A percentile compares a stretch with the other conserved stretches of the same genome.
phyloP scores from a whole-genome alignment of 2,888 invertebrate species.

The Xanthia togata region DNA sequence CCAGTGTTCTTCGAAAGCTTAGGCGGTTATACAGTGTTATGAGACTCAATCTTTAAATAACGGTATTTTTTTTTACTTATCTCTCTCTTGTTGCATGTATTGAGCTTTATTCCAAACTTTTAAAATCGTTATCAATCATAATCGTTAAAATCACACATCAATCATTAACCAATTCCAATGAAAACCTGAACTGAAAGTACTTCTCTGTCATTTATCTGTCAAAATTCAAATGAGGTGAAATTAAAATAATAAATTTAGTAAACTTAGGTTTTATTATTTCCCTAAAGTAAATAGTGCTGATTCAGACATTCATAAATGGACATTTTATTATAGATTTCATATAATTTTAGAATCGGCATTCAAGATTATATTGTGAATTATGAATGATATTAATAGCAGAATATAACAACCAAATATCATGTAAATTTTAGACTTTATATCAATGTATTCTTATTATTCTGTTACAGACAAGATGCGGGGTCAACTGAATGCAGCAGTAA shows the following conservation, averaged over 20 bases:
- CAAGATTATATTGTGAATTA: background rate
- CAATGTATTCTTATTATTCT: slow-evolving; percentile 43
- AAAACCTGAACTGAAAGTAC: slow-evolving; percentile 5
- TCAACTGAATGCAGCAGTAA: slow-evolving; percentile 65
- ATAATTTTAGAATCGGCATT: background rate
- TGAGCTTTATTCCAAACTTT: background rate
- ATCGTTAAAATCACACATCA: background rate
- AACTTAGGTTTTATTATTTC: background rate
- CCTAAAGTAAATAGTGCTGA: background rate
- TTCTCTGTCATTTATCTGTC: background rate
- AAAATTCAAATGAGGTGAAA: background rate
- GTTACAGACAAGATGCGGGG: slow-evolving; percentile 81
- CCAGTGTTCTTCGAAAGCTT: slow-evolving; percentile 1
- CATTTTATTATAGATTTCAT: background rate
- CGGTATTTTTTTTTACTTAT: background rate
- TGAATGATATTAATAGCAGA: background rate
- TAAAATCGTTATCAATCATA: background rate
- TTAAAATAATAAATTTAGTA: background rate
- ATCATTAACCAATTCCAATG: background rate
- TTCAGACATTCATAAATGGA: background rate
- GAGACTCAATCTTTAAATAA: background rate
- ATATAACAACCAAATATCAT: background rate
- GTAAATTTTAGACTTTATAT: background rate
- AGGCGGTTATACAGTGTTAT: slow-evolving; percentile 6
- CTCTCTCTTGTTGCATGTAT: background rate